phyloP scores from a whole-genome alignment of 1,140 invertebrate species.

The Ectropis grisescens region DNA sequence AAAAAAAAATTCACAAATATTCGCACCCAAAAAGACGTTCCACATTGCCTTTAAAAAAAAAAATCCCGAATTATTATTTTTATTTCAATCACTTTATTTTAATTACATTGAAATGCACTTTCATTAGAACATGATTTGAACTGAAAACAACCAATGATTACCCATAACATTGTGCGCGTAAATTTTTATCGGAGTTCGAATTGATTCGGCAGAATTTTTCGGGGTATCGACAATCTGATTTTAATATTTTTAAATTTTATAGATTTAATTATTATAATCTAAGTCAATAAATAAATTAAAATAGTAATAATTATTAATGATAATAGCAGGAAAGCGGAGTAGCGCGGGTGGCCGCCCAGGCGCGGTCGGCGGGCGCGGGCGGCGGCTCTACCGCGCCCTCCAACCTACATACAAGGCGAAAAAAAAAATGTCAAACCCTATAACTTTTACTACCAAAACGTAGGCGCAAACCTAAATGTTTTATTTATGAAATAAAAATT shows the following conservation, averaged over 20 bases:
- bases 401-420: slow-evolving; percentile 16
- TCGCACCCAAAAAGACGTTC: slow-evolving; percentile 10
- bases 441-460: slow-evolving; percentile 25
- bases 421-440: slow-evolving; percentile 32
- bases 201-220: too few relatives aligned
- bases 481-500: slow-evolving; percentile 13
- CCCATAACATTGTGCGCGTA: too few relatives aligned
- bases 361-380: slow-evolving; percentile 23
- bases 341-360: slow-evolving; percentile 32
- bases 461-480: slow-evolving; percentile 40
- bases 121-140: not conserved
- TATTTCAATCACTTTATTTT: slow-evolving; percentile 3
- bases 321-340: too few relatives aligned
- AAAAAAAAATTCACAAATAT: slow-evolving; percentile 42
- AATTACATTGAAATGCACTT: slow-evolving; percentile 16
- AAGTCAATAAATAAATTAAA: too few relatives aligned
- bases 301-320: too few relatives aligned
- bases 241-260: too few relatives aligned
- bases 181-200: too few relatives aligned
- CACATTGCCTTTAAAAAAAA: slow-evolving; percentile 9
- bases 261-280: too few relatives aligned
- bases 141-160: too few relatives aligned
- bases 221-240: too few relatives aligned
- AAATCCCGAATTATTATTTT: slow-evolving; percentile 5
- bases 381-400: slow-evolving; percentile 30